phyloP scores from a whole-genome alignment of 1,140 invertebrate species.

The Cydia amplana region DNA sequence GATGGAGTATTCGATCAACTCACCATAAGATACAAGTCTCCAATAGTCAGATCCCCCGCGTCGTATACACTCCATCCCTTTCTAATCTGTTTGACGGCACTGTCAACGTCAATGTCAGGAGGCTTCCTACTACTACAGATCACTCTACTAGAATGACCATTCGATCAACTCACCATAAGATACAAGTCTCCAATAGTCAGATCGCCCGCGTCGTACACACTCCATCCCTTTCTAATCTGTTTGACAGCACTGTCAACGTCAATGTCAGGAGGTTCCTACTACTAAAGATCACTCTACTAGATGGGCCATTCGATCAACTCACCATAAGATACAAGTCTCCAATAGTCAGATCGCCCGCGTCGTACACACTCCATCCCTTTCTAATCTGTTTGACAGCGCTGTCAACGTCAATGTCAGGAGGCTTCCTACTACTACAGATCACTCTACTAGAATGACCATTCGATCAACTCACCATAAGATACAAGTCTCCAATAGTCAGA shows the following conservation, averaged over 20 bases:
- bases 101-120: conserved; percentile 69
- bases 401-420: conserved; percentile 69
- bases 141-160: no score
- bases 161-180: conserved; percentile 86
- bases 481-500: conserved; percentile 93
- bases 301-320: conserved; percentile 37
- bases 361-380: conserved; percentile 88
- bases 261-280: conserved; percentile 49
- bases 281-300: no score
- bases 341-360: conserved; percentile 88
- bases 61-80: conserved; percentile 89
- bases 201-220: conserved; percentile 84
- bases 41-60: conserved; percentile 89
- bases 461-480: conserved; percentile 88
- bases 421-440: conserved; percentile 34
- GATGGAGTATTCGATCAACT: no score
- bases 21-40: conserved; percentile 94
- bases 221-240: conserved; percentile 89
- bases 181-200: conserved; percentile 94
- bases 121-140: conserved; percentile 30
- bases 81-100: conserved; percentile 80
- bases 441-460: no score
- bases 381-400: conserved; percentile 81
- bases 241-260: conserved; percentile 73
- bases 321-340: conserved; percentile 95